Evolutionary conservation across 2,113 vertebrate genomes (phyloP), one percentile per base, ranked within the genome.

Genomic region (Paramormyrops kingsleyae): DNA sequence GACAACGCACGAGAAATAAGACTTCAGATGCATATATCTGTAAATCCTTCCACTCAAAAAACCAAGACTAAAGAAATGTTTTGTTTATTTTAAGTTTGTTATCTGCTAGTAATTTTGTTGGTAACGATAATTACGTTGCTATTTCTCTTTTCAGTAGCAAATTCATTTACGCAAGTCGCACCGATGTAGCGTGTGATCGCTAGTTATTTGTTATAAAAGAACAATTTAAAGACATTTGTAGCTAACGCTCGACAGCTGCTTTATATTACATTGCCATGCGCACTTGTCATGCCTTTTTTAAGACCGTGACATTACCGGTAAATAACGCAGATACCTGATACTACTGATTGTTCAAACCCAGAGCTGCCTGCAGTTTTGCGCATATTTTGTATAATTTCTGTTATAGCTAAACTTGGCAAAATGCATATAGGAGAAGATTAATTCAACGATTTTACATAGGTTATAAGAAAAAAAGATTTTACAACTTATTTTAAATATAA

Each of bases 141-240:
- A 87, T 87, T 53, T 17, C 2, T 53, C 85, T 44, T 62, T 62
- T n/a, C 15, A 66, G 15, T 88, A 9, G 87, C 21, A 39, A 62
- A 59, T 24, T n/a, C 21, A 88, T 42, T 88, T 24, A 66, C 87
- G 21, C 84, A 87, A 42, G 35, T 88, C 39, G 4, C 35, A 46
- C 52, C n/a, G 53, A 13, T 31, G 42, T 5, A 62, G 87, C 52
- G 5, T 42, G 52, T 27, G 9, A 46, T 88, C n/a, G 31, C n/a
- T 35, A 17, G n/a, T 66, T 88, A 15, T 88, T 88, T 70, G 1
- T 88, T 77, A 31, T 47, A 27, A 27, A 27, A 88, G 7, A 66
- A 24, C 59, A 88, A 46, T 88, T 42, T 50, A 27, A 85, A 46
- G 27, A 88, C 87, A 88, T 88, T 66, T 70, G 87, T 31, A 62